These are phyloP conservation scores for Chaitophorus viminalis DNA, from an alignment of 2,888 invertebrate species.

Conservation along the genomic window DNA sequence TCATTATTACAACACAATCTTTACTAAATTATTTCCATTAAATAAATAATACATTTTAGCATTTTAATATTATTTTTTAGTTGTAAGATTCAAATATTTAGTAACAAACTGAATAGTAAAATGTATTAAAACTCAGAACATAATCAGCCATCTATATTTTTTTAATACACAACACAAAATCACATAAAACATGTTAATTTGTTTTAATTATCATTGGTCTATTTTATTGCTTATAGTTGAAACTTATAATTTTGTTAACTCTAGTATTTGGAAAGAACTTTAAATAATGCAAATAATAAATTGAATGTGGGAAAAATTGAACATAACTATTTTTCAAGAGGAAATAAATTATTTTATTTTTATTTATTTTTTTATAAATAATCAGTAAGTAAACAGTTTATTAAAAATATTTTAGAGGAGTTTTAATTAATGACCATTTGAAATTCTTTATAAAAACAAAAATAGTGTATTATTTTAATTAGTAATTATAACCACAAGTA, in stretches of 20 bases:
- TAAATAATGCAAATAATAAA: too few species aligned
- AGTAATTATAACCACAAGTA: too few species aligned
- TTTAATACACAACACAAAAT: not conserved
- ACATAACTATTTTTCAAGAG: not conserved
- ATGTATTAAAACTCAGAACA: not conserved
- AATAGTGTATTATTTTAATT: too few species aligned
- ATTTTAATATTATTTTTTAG: not conserved
- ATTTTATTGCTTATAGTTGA: not conserved
- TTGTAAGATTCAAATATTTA: not conserved
- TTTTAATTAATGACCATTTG: too few species aligned
- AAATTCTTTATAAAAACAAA: too few species aligned
- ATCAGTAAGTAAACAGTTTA: too few species aligned
- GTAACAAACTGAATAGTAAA: not conserved
- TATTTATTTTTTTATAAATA: too few species aligned
- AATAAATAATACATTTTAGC: not conserved
- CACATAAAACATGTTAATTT: not conserved
- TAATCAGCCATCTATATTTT: not conserved
- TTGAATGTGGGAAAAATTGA: not conserved
- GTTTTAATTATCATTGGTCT: too few species aligned
- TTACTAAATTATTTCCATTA: not conserved
- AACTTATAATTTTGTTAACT: not conserved
- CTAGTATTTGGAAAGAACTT: not conserved
- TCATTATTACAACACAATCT: not conserved
- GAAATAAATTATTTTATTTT: too few species aligned
- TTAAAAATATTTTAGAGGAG: too few species aligned